Percentiles rank a stretch among this genome's conserved stretches.
Evolutionary conservation across 2,113 vertebrate genomes (phyloP).

Genomic region (Prionailurus viverrinus): DNA sequence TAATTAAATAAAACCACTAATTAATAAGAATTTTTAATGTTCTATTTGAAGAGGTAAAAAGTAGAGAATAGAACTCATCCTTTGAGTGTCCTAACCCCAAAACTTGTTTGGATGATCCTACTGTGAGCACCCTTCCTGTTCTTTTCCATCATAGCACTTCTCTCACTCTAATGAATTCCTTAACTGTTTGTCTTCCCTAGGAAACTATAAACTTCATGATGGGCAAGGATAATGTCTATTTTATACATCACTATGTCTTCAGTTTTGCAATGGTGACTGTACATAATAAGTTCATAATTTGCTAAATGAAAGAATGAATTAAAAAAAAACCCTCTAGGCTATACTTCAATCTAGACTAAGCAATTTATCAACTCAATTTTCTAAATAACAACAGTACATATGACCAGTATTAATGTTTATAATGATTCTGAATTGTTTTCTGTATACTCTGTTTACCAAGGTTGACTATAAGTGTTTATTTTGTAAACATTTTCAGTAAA

Average conservation of each 20-base stretch:
- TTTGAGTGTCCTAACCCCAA: not conserved
- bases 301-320: constrained; percentile 43
- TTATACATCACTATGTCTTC: not conserved
- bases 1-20: constrained; percentile 6
- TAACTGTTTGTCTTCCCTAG: not conserved
- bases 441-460: constrained; percentile 7
- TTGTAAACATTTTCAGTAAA: constrained; percentile 47
- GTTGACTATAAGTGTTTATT: constrained; percentile 47
- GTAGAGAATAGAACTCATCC: not conserved
- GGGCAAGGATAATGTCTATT: not conserved
- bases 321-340: constrained; percentile 8
- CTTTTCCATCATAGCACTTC: not conserved
- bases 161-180: not conserved
- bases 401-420: not conserved
- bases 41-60: not conserved
- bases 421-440: constrained; percentile 42
- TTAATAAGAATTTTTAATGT: constrained; percentile 17
- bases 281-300: not conserved
- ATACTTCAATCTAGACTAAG: not conserved
- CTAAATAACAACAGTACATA: constrained; percentile 2
- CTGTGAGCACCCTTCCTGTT: not conserved
- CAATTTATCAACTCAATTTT: constrained; percentile 37
- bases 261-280: constrained; percentile 18
- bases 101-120: not conserved
- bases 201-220: not conserved